Base-by-base conservation (phyloP, 2,797 vertebrate genomes). In the Myotis vivesi region DNA sequence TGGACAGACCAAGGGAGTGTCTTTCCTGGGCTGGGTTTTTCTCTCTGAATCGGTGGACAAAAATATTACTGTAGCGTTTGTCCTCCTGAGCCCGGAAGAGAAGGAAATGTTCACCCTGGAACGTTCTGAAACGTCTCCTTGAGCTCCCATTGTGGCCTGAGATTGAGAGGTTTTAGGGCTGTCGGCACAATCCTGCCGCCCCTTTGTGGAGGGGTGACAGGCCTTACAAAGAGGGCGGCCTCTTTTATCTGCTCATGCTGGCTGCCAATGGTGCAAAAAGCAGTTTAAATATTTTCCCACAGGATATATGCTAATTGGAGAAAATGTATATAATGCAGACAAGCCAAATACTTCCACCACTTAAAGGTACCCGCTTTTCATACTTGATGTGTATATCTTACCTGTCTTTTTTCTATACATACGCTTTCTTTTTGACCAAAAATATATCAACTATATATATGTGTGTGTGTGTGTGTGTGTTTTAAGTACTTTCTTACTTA, bases 281-380 rank as follows among this genome's bases (percentile, higher is more conserved):
- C 41, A 36, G 64, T 90, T 89, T 66, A 64, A 62, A 55, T 66
- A 71, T 87, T 96, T 96, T 94, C 96, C 96, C 91, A 96, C 80
- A 84, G 91, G 62, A 85, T 46, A 66, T 28, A 87, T 84, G 89
- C 80, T 95, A 89, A 89, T 87, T 44, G n/a, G 81, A 83, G 59
- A 49, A 91, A 85, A 83, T 22, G 3, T 44, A 15, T 55, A 11
- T 68, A 64, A 59, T 49, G 72, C 3, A 88, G 68, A 81, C 9
- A 22, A 62, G 59, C 33, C 53, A 28, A 85, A 80, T 41, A 79
- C 94, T 72, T 69, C 68, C 49, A 19, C n/a, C 22, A 57, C 75
- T 82, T 62, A 71, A 22, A 23, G 25, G 5, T n/a, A 49, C 68
- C 33, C 16, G 17, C 19, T 0, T 5, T 11, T 68, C 69, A 51